phyloP scores from a whole-genome alignment of 2,888 invertebrate species.

The Pollenia griseotomentosa region DNA sequence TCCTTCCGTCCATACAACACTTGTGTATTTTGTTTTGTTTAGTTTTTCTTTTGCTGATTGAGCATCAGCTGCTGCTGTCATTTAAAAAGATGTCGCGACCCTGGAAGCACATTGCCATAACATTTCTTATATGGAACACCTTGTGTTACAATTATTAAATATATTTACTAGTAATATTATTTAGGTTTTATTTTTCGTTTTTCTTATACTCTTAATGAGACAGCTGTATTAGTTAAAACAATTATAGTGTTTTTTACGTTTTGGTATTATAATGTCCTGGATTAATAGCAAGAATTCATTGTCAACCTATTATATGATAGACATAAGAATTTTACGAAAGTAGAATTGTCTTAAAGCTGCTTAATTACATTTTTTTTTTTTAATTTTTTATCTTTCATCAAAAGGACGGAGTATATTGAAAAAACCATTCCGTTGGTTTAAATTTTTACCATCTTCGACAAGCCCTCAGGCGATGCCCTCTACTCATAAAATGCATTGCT shows the following conservation, averaged over 20 bases:
- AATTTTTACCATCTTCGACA: too few species aligned
- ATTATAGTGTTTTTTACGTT: slow-evolving; percentile 16
- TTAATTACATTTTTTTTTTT: too few species aligned
- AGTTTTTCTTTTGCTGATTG: slow-evolving; percentile 23
- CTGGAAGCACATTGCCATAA: slow-evolving; percentile 60
- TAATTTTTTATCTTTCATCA: too few species aligned
- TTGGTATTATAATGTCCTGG: neutral
- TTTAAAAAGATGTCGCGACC: slow-evolving; percentile 70
- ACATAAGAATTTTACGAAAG: too few species aligned
- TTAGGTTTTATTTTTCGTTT: neutral
- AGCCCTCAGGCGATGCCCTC: too few species aligned
- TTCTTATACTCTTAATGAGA: slow-evolving; percentile 44
- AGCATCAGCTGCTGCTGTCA: slow-evolving; percentile 73
- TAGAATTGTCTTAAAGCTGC: too few species aligned
- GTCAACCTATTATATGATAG: neutral
- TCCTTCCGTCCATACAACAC: slow-evolving; percentile 41
- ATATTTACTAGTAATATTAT: slow-evolving; percentile 38
- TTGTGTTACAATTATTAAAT: slow-evolving; percentile 66
- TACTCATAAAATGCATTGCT: too few species aligned
- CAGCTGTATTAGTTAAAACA: slow-evolving; percentile 63
- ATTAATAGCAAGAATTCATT: neutral
- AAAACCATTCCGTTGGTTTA: too few species aligned
- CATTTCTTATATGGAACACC: slow-evolving; percentile 59
- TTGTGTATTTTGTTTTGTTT: slow-evolving; percentile 31
- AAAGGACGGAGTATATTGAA: too few species aligned